Evolutionary conservation across 2,797 vertebrate genomes (phyloP).

Genomic region (Trichosurus vulpecula): DNA sequence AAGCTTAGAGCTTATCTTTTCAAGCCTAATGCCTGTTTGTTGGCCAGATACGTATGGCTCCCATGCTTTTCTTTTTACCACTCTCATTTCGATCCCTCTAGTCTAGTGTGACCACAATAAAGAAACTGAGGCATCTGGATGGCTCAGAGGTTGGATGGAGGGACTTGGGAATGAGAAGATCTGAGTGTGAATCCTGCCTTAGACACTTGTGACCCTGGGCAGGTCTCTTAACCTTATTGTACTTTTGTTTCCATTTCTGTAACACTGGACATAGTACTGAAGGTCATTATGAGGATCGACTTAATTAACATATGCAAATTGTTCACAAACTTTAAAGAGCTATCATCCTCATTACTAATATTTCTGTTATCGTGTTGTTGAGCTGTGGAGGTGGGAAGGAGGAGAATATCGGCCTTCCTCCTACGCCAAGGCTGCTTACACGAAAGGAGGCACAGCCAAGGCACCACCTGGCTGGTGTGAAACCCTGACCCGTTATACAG

Average conservation of each 20-base stretch:
- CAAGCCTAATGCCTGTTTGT: constrained; percentile 48
- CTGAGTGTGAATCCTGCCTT: not conserved
- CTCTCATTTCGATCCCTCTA: not conserved
- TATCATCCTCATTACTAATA: not conserved
- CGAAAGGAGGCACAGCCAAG: not conserved
- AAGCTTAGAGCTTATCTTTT: constrained; percentile 70
- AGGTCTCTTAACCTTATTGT: not conserved
- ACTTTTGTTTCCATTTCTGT: not conserved
- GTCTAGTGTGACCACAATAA: not conserved
- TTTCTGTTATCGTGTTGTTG: not conserved
- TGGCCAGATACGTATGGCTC: constrained; percentile 43
- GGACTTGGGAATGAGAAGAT: not conserved
- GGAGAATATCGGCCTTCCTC: not conserved
- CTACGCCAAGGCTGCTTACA: not conserved
- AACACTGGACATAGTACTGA: constrained; percentile 14
- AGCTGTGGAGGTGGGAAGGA: not conserved
- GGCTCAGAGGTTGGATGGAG: not conserved
- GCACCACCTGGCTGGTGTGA: not conserved
- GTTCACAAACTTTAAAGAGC: not conserved
- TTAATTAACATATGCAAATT: not conserved
- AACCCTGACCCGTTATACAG: not conserved
- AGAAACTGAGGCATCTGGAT: not conserved
- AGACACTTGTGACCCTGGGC: not conserved
- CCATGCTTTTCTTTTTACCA: not conserved
- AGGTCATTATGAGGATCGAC: not conserved